Percentiles rank a stretch among this genome's conserved stretches.
phyloP scores from a whole-genome alignment of 1,140 invertebrate genomes.

The Drosophila setifemur region DNA sequence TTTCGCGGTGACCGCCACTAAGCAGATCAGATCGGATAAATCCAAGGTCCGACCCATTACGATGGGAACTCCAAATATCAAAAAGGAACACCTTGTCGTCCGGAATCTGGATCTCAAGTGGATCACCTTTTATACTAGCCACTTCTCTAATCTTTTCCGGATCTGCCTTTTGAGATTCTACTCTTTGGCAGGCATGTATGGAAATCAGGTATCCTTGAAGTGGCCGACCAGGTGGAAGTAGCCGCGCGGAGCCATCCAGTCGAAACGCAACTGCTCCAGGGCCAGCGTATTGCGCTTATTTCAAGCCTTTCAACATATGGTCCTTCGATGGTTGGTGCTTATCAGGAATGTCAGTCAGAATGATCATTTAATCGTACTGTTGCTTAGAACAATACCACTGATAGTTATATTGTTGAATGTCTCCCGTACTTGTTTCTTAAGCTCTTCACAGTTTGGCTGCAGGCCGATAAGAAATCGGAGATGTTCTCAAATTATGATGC shows the following conservation, averaged over 20 bases:
- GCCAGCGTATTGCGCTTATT: slow-evolving; percentile 24
- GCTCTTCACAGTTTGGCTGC: too few relatives aligned
- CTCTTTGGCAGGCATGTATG: slow-evolving; percentile 64
- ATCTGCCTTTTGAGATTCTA: slow-evolving; percentile 26
- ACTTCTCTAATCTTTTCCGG: not conserved
- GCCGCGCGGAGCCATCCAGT: slow-evolving; percentile 55
- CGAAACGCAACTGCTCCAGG: slow-evolving; percentile 34
- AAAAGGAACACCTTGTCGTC: not conserved
- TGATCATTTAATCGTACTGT: too few relatives aligned
- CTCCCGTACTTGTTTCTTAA: too few relatives aligned
- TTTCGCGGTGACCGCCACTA: not conserved
- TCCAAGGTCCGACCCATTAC: too few relatives aligned
- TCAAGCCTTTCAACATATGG: not conserved
- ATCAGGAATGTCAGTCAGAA: too few relatives aligned
- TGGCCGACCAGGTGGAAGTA: slow-evolving; percentile 26
- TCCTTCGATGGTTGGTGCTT: too few relatives aligned
- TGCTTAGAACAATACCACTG: too few relatives aligned
- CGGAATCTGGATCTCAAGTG: not conserved
- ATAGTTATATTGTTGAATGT: too few relatives aligned
- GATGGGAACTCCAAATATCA: too few relatives aligned
- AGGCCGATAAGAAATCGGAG: too few relatives aligned
- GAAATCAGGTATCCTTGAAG: slow-evolving; percentile 50
- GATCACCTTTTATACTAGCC: not conserved
- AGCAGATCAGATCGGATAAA: slow-evolving; percentile 15
- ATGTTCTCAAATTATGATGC: too few relatives aligned